Base-by-base conservation (phyloP, 1,140 invertebrate genomes). In the Heliconius congener region DNA sequence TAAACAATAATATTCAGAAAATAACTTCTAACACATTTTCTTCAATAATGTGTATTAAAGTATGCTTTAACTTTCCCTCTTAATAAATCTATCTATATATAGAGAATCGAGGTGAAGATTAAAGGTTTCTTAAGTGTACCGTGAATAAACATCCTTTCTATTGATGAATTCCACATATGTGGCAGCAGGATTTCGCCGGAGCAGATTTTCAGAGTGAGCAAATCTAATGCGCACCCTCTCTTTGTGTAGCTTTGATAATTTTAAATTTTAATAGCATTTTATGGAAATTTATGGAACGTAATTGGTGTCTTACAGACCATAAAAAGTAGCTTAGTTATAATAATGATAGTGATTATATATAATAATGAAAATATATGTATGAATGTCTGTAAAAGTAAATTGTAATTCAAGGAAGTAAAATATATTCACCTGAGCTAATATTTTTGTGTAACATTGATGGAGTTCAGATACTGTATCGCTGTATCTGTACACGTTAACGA, bases 401-500 rank as follows among this genome's bases (percentile, higher is more conserved):
- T n/a, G 23, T 39, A 71, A 37, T 71, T n/a, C 2, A 71, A 71
- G 5, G 3, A 37, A 39, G 39, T 3, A 39, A 13, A 66, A 30
- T 66, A 66, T 81, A 84, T 87, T 87, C 91, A 97, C 97, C 95
- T 97, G 96, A 27, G 99, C 97, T 78, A 99, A 95, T 72, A 97
- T 97, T 85, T 98, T 97, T 86, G 97, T 97, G 87, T 98, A 99
- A 87, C 98, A 99, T 0, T 96, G 96, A 50, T 98, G 96, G 18
- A 98, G 96, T 82, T 98, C 96, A 71, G 96, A 96, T 0, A 97
- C 96, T 0, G 95, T 95, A 55, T 97, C 97, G 30, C 96, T 96
- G 87, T 98, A 98, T 77, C 97, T 96, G 84, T 98, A 98, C 23
- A 99, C 96, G 90, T 99, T 99, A 55, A 99, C 98, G 90, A 98